phyloP scores from a whole-genome alignment of 2,797 vertebrate species.

The Anomalospiza imberbis region DNA sequence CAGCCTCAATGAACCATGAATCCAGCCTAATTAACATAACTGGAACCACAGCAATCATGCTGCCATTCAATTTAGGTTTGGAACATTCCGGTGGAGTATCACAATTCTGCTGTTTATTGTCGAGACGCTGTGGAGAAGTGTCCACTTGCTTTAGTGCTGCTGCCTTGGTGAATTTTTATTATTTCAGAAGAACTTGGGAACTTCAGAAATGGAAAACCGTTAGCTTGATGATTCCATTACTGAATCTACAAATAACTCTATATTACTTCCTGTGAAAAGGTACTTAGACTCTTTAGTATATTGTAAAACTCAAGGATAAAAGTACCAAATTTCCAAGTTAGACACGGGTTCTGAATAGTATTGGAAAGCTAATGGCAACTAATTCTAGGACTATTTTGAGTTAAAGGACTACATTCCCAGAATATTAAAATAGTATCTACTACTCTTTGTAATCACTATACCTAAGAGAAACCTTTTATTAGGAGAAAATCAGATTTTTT shows the following conservation, averaged over 20 bases:
- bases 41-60: slow-evolving; percentile 69
- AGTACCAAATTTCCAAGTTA: background rate
- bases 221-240: slow-evolving; percentile 9
- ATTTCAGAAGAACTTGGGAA: background rate
- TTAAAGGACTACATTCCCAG: background rate
- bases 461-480: background rate
- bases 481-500: background rate
- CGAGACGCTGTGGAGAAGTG: slow-evolving; percentile 24
- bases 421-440: background rate
- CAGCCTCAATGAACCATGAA: slow-evolving; percentile 73
- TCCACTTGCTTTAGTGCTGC: slow-evolving; percentile 49
- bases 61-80: slow-evolving; percentile 67
- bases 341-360: background rate
- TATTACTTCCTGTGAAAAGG: slow-evolving; percentile 8
- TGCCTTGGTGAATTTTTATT: slow-evolving; percentile 18
- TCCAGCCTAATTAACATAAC: slow-evolving; percentile 73
- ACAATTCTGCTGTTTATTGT: slow-evolving; percentile 42
- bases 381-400: background rate
- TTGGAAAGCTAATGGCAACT: background rate
- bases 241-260: slow-evolving; percentile 11
- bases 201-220: background rate
- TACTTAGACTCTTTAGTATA: slow-evolving; percentile 1
- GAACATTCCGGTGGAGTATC: slow-evolving; percentile 60
- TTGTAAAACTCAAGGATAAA: slow-evolving; percentile 18
- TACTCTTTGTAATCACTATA: background rate